Base-by-base conservation (phyloP, 2,888 invertebrate genomes). In the Melanostoma scalare region DNA sequence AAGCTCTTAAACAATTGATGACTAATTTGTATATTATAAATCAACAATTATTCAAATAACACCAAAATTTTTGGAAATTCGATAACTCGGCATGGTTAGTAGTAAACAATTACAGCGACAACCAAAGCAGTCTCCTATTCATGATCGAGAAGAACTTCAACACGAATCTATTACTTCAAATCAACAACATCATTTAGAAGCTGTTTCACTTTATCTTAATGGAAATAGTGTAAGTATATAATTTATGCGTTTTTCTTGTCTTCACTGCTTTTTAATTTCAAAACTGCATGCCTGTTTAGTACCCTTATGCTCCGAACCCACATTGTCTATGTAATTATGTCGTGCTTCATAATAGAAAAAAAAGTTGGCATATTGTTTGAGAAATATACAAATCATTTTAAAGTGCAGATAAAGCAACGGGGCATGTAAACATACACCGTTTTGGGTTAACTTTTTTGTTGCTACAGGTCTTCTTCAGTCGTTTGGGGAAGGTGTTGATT, bases 141-240 rank as follows among this genome's bases (percentile, higher is more conserved):
- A 75, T 52, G 74, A 80, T 69, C 84, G 74, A 50, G 79, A 90
- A 89, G 90, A 90, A 90, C 89, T 89, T 89, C 90, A 88, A 90
- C 89, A 63, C 73, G 67, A 71, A 85, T 80, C 65, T 65, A 76
- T 31, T 4, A 79, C 65, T 55, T 50, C 63, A 65, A 58, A 31
- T 74, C 78, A 74, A 74, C 77, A 84, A 31, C 76, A 77, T 46
- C 79, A 53, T 42, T 69, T 71, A 60, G 68, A 76, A 8, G 20
- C 55, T 69, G 80, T 60, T 48, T 61, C 65, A 67, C 65, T 77
- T 68, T 76, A 77, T 52, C 35, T 79, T 42, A 85, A 86, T 76
- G 85, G 81, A 63, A 85, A 79, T 67, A 86, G 86, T 84, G 86
- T 86, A 84, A 86, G 78, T 85, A 40, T 58, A 44, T 30, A 52